Evolutionary conservation across 2,888 invertebrate genomes (phyloP).

Genomic region (Drosophila fulvimacula): DNA sequence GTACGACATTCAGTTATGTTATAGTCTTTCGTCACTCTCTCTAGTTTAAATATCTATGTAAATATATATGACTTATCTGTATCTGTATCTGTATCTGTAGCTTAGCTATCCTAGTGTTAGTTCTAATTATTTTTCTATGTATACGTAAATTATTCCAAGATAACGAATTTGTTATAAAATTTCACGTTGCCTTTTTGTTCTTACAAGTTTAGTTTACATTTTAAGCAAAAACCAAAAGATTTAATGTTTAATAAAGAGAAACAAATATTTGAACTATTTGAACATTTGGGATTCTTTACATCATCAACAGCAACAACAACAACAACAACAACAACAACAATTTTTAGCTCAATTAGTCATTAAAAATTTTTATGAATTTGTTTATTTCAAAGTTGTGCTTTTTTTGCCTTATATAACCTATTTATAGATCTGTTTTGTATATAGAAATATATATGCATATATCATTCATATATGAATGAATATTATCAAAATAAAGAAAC

Average conservation of each 20-base stretch:
- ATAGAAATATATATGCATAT: conserved; percentile 8
- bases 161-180: conserved; percentile 60
- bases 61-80: conserved; percentile 22
- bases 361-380: conserved; percentile 76
- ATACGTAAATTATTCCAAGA: conserved; percentile 69
- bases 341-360: conserved; percentile 70
- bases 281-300: conserved; percentile 57
- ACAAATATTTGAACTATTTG: conserved; percentile 66
- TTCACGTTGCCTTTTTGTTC: conserved; percentile 56
- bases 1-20: conserved; percentile 75
- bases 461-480: conserved; percentile 57
- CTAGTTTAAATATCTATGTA: conserved; percentile 36
- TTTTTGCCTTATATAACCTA: conserved; percentile 32
- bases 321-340: conserved; percentile 12
- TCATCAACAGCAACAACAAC: conserved; percentile 28
- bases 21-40: conserved; percentile 45
- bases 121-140: conserved; percentile 32
- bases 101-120: conserved; percentile 61
- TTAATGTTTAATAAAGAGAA: conserved; percentile 63
- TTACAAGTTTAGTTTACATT: conserved; percentile 48
- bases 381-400: conserved; percentile 61
- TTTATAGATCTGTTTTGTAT: conserved; percentile 59
- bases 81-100: conserved; percentile 36
- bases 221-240: conserved; percentile 36
- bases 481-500: conserved; percentile 43